Base-by-base conservation (phyloP, 2,888 invertebrate genomes). In the Strigamia maritima region DNA sequence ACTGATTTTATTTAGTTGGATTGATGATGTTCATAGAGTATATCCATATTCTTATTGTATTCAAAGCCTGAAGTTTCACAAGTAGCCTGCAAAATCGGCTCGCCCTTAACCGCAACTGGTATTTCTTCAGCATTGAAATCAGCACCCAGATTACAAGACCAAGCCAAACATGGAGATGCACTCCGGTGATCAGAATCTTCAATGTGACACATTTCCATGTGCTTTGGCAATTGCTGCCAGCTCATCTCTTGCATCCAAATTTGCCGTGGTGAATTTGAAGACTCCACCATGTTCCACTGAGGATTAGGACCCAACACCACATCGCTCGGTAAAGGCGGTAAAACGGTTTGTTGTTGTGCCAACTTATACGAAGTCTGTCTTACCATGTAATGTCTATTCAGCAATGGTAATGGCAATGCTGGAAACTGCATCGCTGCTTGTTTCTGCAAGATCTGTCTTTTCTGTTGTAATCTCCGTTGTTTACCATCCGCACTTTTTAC, bases 281-380 rank as follows among this genome's bases (percentile, higher is more conserved):
- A 14, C 10, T 10, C 60, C 3, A 60, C 24, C 2, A 19, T 2
- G 16, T 19, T 60, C 60, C 22, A 6, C 24, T 65, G 8, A 2
- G 65, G 10, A 26, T 65, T 65, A 65, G 10, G 65, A 65, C 8
- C 16, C 1, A 10, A 14, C 8, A 14, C 16, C 24, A 14, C 10
- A 3, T 79, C 80, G 76, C 91, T 87, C 19, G 92, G 91, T 81
- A 92, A 86, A 8, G 92, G 93, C 8, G 93, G 93, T 82, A 94
- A 86, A 77, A 93, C 92, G 83, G 92, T 93, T 83, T 92, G 92
- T 84, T 94, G 93, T 84, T 94, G 94, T 40, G 94, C 94, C 83
- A 94, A 90, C 87, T 94, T 94, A 86, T 94, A 95, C 83, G 94
- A 94, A 82, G 94, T 92, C 84, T 95, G 94, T 7, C 94, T 88